A percentile compares a stretch with the other conserved stretches of the same genome.
Evolutionary conservation across 2,888 invertebrate species (phyloP).

Genomic region (Agrochola circellaris): DNA sequence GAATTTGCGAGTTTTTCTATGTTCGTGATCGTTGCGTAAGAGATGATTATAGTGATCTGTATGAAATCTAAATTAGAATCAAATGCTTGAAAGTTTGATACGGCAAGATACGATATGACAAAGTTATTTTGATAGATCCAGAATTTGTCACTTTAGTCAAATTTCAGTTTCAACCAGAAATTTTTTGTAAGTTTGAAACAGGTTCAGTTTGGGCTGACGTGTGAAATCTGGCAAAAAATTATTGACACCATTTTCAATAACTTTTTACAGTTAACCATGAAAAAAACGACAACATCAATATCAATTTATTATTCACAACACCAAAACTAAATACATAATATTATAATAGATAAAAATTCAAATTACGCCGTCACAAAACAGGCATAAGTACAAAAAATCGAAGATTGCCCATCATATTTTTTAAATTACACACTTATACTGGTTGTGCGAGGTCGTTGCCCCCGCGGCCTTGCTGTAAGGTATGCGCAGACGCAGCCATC

Average conservation of each 20-base stretch:
- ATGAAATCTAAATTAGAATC: slow-evolving; percentile 9
- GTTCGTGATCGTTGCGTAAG: slow-evolving; percentile 22
- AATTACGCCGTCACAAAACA: slow-evolving; percentile 51
- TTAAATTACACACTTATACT: slow-evolving; percentile 57
- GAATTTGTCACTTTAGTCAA: not conserved
- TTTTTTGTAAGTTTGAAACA: not conserved
- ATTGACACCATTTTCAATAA: slow-evolving; percentile 14
- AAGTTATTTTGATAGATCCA: not conserved
- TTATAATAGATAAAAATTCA: slow-evolving; percentile 53
- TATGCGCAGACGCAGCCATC: slow-evolving; percentile 53
- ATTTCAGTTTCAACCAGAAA: not conserved
- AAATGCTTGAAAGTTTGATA: not conserved
- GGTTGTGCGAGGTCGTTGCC: slow-evolving; percentile 55
- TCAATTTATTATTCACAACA: slow-evolving; percentile 46
- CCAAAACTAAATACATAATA: slow-evolving; percentile 46
- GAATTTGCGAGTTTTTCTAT: slow-evolving; percentile 30
- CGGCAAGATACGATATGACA: not conserved
- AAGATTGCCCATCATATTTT: slow-evolving; percentile 58
- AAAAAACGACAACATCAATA: slow-evolving; percentile 37
- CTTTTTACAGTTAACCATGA: slow-evolving; percentile 29
- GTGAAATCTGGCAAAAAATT: not conserved
- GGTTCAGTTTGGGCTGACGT: not conserved
- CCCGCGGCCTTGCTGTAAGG: slow-evolving; percentile 64
- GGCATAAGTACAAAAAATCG: slow-evolving; percentile 59
- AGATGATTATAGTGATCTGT: slow-evolving; percentile 18